These are phyloP conservation scores for Tanytarsus gracilentus DNA, from an alignment of 2,888 invertebrate genomes.

Conservation along the genomic window DNA sequence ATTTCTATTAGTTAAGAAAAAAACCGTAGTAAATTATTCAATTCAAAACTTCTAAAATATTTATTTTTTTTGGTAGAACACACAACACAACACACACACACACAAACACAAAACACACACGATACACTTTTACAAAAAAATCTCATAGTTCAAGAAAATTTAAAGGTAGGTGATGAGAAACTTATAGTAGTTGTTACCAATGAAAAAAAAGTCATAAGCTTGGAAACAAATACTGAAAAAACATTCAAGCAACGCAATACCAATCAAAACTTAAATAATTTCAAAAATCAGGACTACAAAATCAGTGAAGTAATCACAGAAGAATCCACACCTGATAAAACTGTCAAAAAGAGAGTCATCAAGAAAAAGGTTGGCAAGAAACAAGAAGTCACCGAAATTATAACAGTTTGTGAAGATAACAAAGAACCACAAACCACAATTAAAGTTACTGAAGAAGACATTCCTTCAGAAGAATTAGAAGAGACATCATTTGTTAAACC, in stretches of 20 bases:
- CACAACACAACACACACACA: too few relatives aligned
- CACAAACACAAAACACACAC: too few relatives aligned
- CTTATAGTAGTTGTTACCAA: slow-evolving; percentile 32
- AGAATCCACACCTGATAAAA: slow-evolving; percentile 33
- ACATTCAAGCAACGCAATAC: slow-evolving; percentile 33
- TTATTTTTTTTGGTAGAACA: too few relatives aligned
- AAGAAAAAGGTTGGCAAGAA: slow-evolving; percentile 33
- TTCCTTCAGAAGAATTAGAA: too few relatives aligned
- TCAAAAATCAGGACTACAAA: slow-evolving; percentile 40
- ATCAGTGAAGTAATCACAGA: slow-evolving; percentile 32
- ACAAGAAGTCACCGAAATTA: slow-evolving; percentile 42
- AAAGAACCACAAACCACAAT: slow-evolving; percentile 42
- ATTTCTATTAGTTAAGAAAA: too few relatives aligned
- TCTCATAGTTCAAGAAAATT: too few relatives aligned
- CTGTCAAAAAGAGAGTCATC: slow-evolving; percentile 33
- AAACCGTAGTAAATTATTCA: too few relatives aligned
- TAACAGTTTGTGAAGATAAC: slow-evolving; percentile 42
- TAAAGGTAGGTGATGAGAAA: too few relatives aligned
- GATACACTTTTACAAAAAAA: too few relatives aligned
- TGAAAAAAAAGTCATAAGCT: slow-evolving; percentile 35
- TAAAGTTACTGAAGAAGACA: slow-evolving; percentile 32
- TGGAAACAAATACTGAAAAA: slow-evolving; percentile 35
- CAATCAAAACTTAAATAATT: slow-evolving; percentile 42
- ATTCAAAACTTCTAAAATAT: too few relatives aligned
- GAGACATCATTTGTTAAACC: too few relatives aligned